Percentiles rank a stretch among this genome's conserved stretches.
These are phyloP conservation scores for Drosophila vallismaia DNA, from an alignment of 2,888 invertebrate species.

Conservation along the genomic window DNA sequence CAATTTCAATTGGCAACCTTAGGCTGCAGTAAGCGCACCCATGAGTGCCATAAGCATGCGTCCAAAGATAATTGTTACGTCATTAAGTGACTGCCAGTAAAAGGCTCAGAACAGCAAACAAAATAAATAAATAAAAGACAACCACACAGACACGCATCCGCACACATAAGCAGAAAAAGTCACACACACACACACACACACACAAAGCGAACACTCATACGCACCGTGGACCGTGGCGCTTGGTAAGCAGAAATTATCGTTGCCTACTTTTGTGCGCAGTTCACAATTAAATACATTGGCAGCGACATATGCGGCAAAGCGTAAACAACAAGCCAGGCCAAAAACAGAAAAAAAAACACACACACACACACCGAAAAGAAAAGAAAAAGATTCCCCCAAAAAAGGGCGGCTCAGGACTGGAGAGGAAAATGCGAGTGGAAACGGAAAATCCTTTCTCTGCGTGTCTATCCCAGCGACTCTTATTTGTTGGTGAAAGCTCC, in stretches of 20 bases:
- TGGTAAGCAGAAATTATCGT: conserved; percentile 44
- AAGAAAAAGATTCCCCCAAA: conserved; percentile 5
- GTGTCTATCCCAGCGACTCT: conserved; percentile 52
- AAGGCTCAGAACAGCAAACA: conserved; percentile 40
- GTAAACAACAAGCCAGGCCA: conserved; percentile 65
- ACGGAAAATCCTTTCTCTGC: conserved; percentile 30
- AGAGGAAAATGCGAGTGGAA: conserved; percentile 11
- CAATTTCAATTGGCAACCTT: conserved; percentile 72
- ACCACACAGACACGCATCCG: conserved; percentile 23
- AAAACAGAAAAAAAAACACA: conserved; percentile 36
- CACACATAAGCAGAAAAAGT: background rate
- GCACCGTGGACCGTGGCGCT: conserved; percentile 5
- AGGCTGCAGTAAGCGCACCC: conserved; percentile 63
- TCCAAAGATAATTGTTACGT: conserved; percentile 78
- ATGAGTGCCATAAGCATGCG: conserved; percentile 68
- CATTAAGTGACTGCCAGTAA: conserved; percentile 68
- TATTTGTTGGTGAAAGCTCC: conserved; percentile 47
- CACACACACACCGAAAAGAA: conserved; percentile 7
- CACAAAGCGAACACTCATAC: conserved; percentile 8
- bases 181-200: conserved; percentile 5
- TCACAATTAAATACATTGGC: conserved; percentile 70
- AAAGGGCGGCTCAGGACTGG: conserved; percentile 57
- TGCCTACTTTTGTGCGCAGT: conserved; percentile 57
- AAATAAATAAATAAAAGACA: conserved; percentile 45
- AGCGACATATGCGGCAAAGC: conserved; percentile 75